Evolutionary conservation across 2,888 invertebrate species (phyloP).

Genomic region (Atrina japonica): DNA sequence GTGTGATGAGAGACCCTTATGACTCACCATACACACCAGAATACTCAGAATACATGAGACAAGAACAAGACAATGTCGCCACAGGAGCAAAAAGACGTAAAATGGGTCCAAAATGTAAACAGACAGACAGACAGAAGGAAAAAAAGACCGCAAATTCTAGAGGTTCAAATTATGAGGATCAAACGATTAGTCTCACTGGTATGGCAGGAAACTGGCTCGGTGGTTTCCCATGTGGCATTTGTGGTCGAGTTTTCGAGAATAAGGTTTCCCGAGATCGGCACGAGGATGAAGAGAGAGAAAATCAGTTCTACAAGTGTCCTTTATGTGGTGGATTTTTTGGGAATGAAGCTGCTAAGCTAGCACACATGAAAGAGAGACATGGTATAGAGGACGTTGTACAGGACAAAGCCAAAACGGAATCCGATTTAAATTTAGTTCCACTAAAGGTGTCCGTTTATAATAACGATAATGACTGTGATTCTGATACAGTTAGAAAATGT

Average conservation of each 20-base stretch:
- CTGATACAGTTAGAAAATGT: too few species aligned
- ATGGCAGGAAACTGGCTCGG: not conserved
- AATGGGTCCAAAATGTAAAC: slow-evolving; percentile 27
- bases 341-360: slow-evolving; percentile 31
- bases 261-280: slow-evolving; percentile 29
- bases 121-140: not conserved
- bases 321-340: slow-evolving; percentile 40
- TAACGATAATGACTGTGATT: too few species aligned
- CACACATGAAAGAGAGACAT: slow-evolving; percentile 39
- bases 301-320: slow-evolving; percentile 33
- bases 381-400: slow-evolving; percentile 9
- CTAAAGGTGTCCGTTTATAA: too few species aligned
- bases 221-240: slow-evolving; percentile 31
- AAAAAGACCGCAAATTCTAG: not conserved
- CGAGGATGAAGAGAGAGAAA: slow-evolving; percentile 34
- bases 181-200: not conserved
- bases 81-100: slow-evolving; percentile 15
- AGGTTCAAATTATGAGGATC: not conserved
- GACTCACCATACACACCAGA: slow-evolving; percentile 26
- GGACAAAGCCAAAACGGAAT: slow-evolving; percentile 4
- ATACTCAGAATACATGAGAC: slow-evolving; percentile 6
- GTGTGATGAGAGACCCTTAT: not conserved
- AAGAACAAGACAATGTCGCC: not conserved
- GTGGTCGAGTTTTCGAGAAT: slow-evolving; percentile 25
- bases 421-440: too few species aligned